These are phyloP conservation scores for Ageneiosus marmoratus DNA, from an alignment of 2,113 vertebrate genomes.

Conservation along the genomic window DNA sequence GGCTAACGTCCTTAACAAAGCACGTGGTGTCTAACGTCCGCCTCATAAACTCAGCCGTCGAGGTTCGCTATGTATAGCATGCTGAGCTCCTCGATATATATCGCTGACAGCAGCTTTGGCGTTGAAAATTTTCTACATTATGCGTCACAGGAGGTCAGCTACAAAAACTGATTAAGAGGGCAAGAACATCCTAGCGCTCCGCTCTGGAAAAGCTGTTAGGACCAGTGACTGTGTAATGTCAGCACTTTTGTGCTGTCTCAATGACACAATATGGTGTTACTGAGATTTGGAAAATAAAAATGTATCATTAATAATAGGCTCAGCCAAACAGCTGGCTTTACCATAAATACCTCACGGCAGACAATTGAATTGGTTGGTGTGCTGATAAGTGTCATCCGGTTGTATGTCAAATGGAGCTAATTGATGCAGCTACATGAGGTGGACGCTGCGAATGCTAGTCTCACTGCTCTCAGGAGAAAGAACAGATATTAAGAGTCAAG, in stretches of 20 bases:
- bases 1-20: constrained; percentile 10
- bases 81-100: neutral
- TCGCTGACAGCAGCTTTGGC: constrained; percentile 25
- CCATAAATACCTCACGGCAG: neutral
- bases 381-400: constrained; percentile 22
- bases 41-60: neutral
- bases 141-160: constrained; percentile 34
- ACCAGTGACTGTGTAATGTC: constrained; percentile 20
- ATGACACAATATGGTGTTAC: neutral
- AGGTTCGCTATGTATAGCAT: constrained; percentile 1
- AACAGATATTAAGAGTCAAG: constrained; percentile 32
- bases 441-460: neutral
- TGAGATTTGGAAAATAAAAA: neutral
- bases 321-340: neutral
- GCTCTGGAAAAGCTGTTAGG: constrained; percentile 1
- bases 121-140: constrained; percentile 30
- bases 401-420: constrained; percentile 33
- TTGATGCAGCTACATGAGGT: constrained; percentile 9
- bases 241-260: constrained; percentile 2
- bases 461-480: constrained; percentile 4
- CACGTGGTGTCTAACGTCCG: neutral
- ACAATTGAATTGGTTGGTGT: constrained; percentile 16
- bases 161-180: constrained; percentile 43
- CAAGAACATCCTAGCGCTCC: constrained; percentile 17
- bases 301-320: constrained; percentile 15